Base-by-base conservation (phyloP, 2,888 invertebrate species). In the Carcina quercana region DNA sequence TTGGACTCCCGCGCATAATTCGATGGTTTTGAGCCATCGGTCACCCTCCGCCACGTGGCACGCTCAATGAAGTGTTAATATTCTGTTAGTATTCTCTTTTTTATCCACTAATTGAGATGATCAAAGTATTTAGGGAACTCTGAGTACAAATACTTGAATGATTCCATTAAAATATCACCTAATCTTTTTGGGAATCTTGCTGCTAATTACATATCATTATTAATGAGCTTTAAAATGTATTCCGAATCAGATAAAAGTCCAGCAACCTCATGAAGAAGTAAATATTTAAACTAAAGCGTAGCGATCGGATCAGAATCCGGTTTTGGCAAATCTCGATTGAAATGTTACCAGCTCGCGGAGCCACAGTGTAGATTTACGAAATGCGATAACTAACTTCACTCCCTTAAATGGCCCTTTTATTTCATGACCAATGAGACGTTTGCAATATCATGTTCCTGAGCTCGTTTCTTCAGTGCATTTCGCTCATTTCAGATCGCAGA, bases 311-410 rank as follows among this genome's bases (percentile, higher is more conserved):
- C 59, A 50, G 56, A 47, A 66, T 61, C 71, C 66, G 63, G 72
- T 69, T 66, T 61, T 51, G 50, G 55, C 50, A 47, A 60, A 67
- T 69, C 63, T 56, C 65, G 73, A 76, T 79, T 74, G 67, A 76
- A 74, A 69, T 59, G 63, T 75, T 65, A 59, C 47, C 55, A 48
- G n/a, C 51, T 53, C 52, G 7, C 51, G 53, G 53, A 50, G 42
- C 46, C 43, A 41, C 42, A 38, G 32, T 43, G 20, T n/a, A 52
- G 64, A 69, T 68, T 53, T 49, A 48, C 54, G 45, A 47, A 59
- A 51, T 36, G 46, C 62, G 61, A 68, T 68, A 64, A 54, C 53
- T 54, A 7, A 24, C 10, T 11, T 6, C 49, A 51, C 14, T 15
- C 15, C 11, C 13, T 47, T 48, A 51, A 55, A 54, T 48, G 58